phyloP scores from a whole-genome alignment of 2,888 invertebrate species.

The Diadegma fenestrale region DNA sequence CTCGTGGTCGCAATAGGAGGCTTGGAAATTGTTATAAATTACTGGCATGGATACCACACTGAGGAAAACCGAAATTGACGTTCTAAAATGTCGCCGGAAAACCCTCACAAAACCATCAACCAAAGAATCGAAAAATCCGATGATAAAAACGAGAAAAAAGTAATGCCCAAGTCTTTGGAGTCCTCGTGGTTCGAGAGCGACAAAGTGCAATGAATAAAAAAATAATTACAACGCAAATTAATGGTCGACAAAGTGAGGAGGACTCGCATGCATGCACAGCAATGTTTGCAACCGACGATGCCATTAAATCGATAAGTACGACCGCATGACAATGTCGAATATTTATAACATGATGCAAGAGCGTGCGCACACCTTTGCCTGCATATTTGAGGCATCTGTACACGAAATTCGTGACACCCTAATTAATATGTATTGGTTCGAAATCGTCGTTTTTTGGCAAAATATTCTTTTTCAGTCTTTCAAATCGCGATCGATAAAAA shows the following conservation, averaged over 20 bases:
- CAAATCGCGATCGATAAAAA: no score
- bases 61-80: background rate
- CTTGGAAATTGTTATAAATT: background rate
- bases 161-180: background rate
- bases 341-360: background rate
- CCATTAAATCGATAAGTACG: constrained; percentile 1
- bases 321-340: constrained; percentile 4
- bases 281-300: background rate
- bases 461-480: no score
- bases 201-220: background rate
- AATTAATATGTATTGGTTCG: background rate
- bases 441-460: no score
- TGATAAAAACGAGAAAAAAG: background rate
- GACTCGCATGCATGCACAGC: background rate
- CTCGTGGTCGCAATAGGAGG: background rate
- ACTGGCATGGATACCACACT: background rate
- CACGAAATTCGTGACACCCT: background rate
- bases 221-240: background rate
- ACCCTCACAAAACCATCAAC: background rate
- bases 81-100: background rate
- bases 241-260: background rate
- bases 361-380: background rate
- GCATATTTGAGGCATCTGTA: background rate
- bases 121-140: background rate
- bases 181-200: background rate